phyloP scores from a whole-genome alignment of 2,113 vertebrate genomes.

The Dicerorhinus sumatrensis region DNA sequence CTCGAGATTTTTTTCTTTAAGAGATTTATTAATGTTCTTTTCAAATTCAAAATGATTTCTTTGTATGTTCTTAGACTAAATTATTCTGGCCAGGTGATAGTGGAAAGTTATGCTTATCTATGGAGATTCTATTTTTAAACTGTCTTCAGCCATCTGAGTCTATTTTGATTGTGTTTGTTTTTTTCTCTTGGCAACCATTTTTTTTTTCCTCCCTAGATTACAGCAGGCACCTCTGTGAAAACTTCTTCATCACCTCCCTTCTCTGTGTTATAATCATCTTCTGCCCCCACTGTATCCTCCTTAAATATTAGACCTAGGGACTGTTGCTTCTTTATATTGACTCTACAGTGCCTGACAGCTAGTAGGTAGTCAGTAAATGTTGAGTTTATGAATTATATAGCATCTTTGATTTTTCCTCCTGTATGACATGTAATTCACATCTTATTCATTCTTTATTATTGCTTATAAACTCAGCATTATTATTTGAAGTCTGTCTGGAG shows the following conservation, averaged over 20 bases:
- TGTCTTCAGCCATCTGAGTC: not conserved
- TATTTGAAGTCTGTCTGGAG: not conserved
- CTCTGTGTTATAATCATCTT: not conserved
- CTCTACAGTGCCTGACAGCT: not conserved
- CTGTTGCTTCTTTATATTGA: not conserved
- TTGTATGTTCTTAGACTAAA: not conserved
- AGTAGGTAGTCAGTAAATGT: not conserved
- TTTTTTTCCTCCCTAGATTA: not conserved
- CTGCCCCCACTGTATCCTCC: not conserved
- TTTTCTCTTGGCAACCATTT: not conserved
- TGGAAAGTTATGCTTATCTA: not conserved
- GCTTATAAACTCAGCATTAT: not conserved
- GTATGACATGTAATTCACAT: not conserved
- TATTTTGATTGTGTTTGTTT: not conserved
- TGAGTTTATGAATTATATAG: not conserved
- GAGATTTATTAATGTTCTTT: not conserved
- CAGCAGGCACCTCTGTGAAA: not conserved
- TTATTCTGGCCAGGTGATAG: not conserved
- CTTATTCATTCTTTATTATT: not conserved
- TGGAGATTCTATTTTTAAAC: constrained; percentile 25
- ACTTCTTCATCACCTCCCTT: not conserved
- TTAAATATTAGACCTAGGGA: not conserved
- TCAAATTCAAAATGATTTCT: not conserved
- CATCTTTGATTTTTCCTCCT: not conserved
- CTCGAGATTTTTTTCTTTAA: not conserved